These are phyloP conservation scores for Mythimna lalbum DNA, from an alignment of 2,888 invertebrate species.

Conservation along the genomic window DNA sequence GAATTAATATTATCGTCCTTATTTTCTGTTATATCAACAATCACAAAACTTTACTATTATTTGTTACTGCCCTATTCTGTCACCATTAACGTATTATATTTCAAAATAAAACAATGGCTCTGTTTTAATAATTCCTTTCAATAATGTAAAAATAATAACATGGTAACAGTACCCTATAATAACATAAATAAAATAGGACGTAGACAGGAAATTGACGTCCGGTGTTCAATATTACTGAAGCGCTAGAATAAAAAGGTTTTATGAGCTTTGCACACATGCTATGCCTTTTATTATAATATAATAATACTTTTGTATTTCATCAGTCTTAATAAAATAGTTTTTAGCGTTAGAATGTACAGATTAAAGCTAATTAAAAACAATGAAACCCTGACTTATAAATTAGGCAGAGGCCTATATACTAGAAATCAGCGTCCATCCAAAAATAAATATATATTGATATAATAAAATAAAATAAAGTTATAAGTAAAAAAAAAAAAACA, in stretches of 20 bases:
- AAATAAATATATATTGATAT: too few relatives aligned
- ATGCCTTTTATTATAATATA: slow-evolving; percentile 6
- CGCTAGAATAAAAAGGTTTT: slow-evolving; percentile 16
- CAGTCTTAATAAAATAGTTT: too few relatives aligned
- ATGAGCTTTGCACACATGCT: slow-evolving; percentile 1
- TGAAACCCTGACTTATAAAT: too few relatives aligned
- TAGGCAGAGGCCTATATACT: too few relatives aligned
- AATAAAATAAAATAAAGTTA: too few relatives aligned
- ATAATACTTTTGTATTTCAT: too few relatives aligned
- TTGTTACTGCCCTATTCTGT: not conserved
- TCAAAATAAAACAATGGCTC: slow-evolving; percentile 4
- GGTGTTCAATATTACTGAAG: slow-evolving; percentile 15
- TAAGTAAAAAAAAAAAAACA: too few relatives aligned
- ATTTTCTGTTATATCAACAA: not conserved
- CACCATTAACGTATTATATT: not conserved
- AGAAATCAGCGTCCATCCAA: too few relatives aligned
- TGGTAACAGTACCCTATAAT: slow-evolving; percentile 10
- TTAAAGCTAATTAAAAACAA: too few relatives aligned
- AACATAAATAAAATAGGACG: slow-evolving; percentile 24
- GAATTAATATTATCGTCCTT: not conserved
- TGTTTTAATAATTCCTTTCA: not conserved
- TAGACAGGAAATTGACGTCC: slow-evolving; percentile 40
- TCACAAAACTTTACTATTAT: not conserved
- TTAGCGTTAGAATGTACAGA: too few relatives aligned
- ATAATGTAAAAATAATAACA: slow-evolving; percentile 5